Evolutionary conservation across 2,888 invertebrate genomes (phyloP).

Genomic region (Auanema sp.): DNA sequence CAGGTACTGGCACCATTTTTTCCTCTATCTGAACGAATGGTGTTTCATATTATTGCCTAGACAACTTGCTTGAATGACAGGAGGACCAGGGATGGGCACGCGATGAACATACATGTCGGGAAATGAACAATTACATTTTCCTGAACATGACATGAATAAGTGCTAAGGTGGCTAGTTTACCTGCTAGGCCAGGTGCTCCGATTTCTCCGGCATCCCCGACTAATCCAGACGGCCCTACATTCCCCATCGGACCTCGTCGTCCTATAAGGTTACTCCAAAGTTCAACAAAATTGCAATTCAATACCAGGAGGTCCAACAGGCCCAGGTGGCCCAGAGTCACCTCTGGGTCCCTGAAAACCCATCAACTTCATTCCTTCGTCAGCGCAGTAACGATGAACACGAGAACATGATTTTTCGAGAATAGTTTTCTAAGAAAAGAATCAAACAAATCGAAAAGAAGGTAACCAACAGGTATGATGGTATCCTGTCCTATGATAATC

Average conservation of each 20-base stretch:
- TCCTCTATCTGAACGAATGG: conserved; percentile 46
- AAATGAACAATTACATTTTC: conserved; percentile 58
- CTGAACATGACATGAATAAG: conserved; percentile 31
- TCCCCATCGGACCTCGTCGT: conserved; percentile 46
- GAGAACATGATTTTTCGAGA: conserved; percentile 45
- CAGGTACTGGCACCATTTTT: conserved; percentile 61
- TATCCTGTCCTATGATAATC: conserved; percentile 59
- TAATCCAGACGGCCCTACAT: conserved; percentile 47
- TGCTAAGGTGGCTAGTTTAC: conserved; percentile 12
- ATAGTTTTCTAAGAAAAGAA: conserved; percentile 12
- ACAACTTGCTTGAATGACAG: conserved; percentile 54
- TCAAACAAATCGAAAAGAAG: not conserved
- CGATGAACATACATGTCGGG: conserved; percentile 61
- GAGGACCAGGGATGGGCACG: conserved; percentile 60
- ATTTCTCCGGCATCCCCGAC: conserved; percentile 53
- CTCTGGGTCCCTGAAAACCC: conserved; percentile 46
- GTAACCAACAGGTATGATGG: conserved; percentile 56
- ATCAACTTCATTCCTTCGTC: conserved; percentile 53
- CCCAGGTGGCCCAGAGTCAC: conserved; percentile 29
- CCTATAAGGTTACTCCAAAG: conserved; percentile 25
- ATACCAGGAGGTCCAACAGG: conserved; percentile 52
- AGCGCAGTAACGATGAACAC: conserved; percentile 59
- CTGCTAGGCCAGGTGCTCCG: conserved; percentile 52
- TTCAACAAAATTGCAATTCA: not conserved
- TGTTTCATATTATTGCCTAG: not conserved